phyloP scores from a whole-genome alignment of 2,888 invertebrate genomes.

The Parasteatoda lunata region DNA sequence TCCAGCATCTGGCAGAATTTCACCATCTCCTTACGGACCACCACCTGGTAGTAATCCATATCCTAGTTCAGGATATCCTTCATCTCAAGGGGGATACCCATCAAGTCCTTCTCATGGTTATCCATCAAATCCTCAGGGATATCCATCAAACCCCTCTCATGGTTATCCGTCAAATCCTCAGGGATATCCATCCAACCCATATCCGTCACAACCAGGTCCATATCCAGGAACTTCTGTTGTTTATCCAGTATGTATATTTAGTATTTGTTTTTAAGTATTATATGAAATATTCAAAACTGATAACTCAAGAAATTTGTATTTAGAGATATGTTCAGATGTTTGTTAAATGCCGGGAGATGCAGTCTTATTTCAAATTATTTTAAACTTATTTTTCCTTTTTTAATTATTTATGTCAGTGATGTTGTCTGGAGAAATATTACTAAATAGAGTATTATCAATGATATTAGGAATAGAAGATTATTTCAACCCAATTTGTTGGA shows the following conservation, averaged over 20 bases:
- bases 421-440: too few species aligned
- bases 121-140: slow-evolving; percentile 39
- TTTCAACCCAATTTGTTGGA: too few species aligned
- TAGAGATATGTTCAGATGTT: too few species aligned
- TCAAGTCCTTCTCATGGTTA: slow-evolving; percentile 40
- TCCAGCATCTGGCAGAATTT: slow-evolving; percentile 13
- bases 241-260: slow-evolving; percentile 56
- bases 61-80: slow-evolving; percentile 2
- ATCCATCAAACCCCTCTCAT: slow-evolving; percentile 29
- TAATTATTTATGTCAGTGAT: too few species aligned
- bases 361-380: too few species aligned
- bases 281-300: too few species aligned
- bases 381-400: too few species aligned
- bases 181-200: slow-evolving; percentile 46
- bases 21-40: slow-evolving; percentile 32
- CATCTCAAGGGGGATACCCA: background rate
- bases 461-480: too few species aligned
- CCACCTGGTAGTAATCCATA: slow-evolving; percentile 30
- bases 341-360: too few species aligned
- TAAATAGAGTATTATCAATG: too few species aligned
- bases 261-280: too few species aligned
- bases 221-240: slow-evolving; percentile 66
- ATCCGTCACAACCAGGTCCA: slow-evolving; percentile 33
- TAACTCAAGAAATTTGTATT: too few species aligned
- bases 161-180: slow-evolving; percentile 22